A percentile compares a stretch with the other conserved stretches of the same genome.
Evolutionary conservation across 2,113 vertebrate genomes (phyloP).

Genomic region (Tonatia bakeri): DNA sequence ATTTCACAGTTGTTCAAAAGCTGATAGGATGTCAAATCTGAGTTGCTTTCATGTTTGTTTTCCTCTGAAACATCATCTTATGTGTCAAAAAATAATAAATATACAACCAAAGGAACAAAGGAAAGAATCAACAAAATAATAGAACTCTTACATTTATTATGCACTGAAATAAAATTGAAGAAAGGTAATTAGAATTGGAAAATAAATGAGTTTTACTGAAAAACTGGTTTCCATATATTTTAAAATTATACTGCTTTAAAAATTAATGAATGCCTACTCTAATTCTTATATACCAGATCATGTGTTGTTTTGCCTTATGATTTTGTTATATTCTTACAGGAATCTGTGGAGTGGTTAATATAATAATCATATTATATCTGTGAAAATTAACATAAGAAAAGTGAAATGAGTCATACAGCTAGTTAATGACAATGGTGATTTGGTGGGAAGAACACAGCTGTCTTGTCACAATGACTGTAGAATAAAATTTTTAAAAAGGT

Average conservation of each 20-base stretch:
- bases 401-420: neutral
- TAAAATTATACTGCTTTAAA: neutral
- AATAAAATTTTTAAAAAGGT: neutral
- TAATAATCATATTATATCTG: neutral
- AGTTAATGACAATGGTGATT: neutral
- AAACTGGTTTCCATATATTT: neutral
- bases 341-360: neutral
- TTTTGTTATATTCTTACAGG: neutral
- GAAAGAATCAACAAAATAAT: neutral
- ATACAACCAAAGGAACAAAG: neutral
- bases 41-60: constrained; percentile 55
- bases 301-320: neutral
- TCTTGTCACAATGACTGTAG: neutral
- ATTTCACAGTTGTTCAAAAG: constrained; percentile 56
- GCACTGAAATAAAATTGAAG: neutral
- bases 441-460: neutral
- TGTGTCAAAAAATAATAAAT: constrained; percentile 30
- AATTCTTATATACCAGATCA: neutral
- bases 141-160: neutral
- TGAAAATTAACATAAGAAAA: constrained; percentile 1
- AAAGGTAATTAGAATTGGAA: neutral
- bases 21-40: constrained; percentile 58
- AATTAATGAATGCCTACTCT: neutral
- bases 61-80: constrained; percentile 31
- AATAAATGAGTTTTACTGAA: neutral